phyloP scores from a whole-genome alignment of 2,888 invertebrate species.

The Cistogaster globosa region DNA sequence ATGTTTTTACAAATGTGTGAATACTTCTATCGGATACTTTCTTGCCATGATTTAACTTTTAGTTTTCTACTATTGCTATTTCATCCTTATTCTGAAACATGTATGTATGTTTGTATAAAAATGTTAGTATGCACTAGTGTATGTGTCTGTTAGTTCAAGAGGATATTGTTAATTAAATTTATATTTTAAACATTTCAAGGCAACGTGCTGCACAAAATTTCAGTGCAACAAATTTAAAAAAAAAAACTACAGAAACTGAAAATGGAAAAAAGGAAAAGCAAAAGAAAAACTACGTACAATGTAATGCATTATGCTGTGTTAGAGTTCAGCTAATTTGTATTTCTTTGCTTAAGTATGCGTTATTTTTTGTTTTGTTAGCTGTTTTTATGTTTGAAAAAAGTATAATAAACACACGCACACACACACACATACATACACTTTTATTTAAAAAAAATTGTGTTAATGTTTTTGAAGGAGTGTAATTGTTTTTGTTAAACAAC shows the following conservation, averaged over 20 bases:
- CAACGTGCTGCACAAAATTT: constrained; percentile 28
- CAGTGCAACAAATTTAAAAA: constrained; percentile 4
- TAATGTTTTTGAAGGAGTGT: constrained; percentile 37
- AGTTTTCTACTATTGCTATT: constrained; percentile 9
- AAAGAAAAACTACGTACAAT: neutral
- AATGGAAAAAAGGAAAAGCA: constrained; percentile 2
- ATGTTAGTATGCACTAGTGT: no score
- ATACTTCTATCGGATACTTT: constrained; percentile 1
- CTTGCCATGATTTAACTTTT: neutral
- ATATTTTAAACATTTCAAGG: constrained; percentile 62
- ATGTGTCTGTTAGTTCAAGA: constrained; percentile 7
- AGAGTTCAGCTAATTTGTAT: constrained; percentile 50
- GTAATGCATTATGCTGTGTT: constrained; percentile 26
- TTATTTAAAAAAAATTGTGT: constrained; percentile 8
- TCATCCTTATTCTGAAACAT: neutral
- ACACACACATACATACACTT: constrained; percentile 6
- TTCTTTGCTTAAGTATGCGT: neutral
- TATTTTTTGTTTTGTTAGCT: neutral
- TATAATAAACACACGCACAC: constrained; percentile 25
- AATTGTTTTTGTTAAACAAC: constrained; percentile 28
- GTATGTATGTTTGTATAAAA: neutral
- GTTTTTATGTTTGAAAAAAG: neutral
- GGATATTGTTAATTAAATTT: constrained; percentile 68
- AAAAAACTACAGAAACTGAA: neutral
- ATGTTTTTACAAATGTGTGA: neutral